Conservation (phyloP, 2,888 invertebrate genomes). For the Pachydiplax longipennis region DNA sequence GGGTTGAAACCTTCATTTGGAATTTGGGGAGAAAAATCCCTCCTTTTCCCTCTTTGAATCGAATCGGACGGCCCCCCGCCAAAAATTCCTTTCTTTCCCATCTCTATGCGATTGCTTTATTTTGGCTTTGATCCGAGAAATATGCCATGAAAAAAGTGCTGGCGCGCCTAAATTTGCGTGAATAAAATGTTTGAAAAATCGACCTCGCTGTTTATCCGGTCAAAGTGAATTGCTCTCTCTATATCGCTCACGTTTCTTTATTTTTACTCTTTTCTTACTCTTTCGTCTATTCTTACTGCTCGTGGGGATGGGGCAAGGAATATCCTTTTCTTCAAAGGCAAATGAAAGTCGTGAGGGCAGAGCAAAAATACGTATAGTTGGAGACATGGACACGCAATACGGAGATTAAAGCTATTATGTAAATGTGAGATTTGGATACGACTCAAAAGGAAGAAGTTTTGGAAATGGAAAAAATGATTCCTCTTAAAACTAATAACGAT, state of each 20-base stretch:
- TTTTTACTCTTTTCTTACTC: neutral
- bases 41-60: neutral
- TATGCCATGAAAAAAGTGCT: neutral
- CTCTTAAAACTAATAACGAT: no score
- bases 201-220: neutral
- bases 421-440: no score
- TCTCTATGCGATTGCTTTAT: neutral
- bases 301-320: no score
- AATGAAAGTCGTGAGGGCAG: no score
- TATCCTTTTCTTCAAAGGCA: no score
- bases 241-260: neutral
- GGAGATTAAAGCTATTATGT: no score
- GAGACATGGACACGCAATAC: no score
- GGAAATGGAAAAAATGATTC: no score
- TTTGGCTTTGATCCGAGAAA: slow-evolving; percentile 21
- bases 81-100: neutral
- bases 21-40: neutral
- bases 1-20: neutral
- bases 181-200: neutral
- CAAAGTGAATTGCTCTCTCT: neutral
- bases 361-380: no score
- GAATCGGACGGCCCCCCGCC: neutral
- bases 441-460: no score
- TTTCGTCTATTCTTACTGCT: neutral
- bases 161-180: neutral